Base-by-base conservation (phyloP, 2,797 vertebrate genomes). In the Cyclura pinguis region DNA sequence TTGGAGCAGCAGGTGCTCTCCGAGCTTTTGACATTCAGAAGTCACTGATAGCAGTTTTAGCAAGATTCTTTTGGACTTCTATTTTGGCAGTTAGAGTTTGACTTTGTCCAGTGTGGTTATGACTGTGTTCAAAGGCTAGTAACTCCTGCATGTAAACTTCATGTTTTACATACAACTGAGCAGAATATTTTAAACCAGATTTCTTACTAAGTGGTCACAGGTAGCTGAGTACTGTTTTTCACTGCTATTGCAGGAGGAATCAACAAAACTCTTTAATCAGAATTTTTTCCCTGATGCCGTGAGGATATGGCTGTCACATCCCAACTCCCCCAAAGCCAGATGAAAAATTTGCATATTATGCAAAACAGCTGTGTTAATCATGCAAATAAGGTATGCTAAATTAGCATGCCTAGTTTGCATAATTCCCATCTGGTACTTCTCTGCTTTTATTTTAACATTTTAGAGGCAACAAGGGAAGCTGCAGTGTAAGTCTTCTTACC, bases 271-370 rank as follows among this genome's bases (percentile, higher is more conserved):
- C 72, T 91, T 91, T 84, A 83, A 87, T 91, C 59, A 78, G 59
- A 87, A 84, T 87, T 87, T 57, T 77, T 87, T 67, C 59, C 24
- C 57, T 87, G 82, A 73, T 84, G 62, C 81, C 78, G 35, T 69
- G 86, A 84, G 73, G 74, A 84, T 87, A 87, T 80, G 90, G 90
- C 62, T 91, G 80, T 91, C 85, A 88, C 59, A 91, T 88, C 57
- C 90, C 86, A 91, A 91, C 59, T 91, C 52, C 86, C 90, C 81
- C 47, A 91, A 85, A 91, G 90, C 72, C 86, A 87, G 50, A 80
- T 35, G n/a, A 72, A 82, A 57, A 80, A 91, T 91, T 87, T 91
- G 81, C 90, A 91, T 91, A 88, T 88, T 91, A 91, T 91, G 86
- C 86, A 91, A 91, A 91, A 91, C 50, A 86, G 84, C n/a, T 74